These are phyloP conservation scores for Rattus rattus DNA, from an alignment of 2,113 vertebrate genomes.

Conservation along the genomic window DNA sequence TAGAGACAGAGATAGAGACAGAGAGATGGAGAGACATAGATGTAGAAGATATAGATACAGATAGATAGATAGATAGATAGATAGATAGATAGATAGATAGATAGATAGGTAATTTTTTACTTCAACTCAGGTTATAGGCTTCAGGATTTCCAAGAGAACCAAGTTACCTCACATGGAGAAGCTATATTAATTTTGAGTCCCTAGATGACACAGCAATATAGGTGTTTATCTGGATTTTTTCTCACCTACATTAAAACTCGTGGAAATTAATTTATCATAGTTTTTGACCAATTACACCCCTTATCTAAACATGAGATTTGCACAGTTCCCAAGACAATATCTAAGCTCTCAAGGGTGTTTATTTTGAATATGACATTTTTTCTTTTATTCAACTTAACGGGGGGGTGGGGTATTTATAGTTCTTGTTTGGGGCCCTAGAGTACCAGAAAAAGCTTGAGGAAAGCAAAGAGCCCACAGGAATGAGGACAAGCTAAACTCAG, in stretches of 20 bases:
- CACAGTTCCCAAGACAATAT: slow-evolving; percentile 7
- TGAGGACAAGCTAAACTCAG: slow-evolving; percentile 61
- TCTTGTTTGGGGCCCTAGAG: slow-evolving; percentile 60
- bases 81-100: neutral
- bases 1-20: too few relatives aligned
- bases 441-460: slow-evolving; percentile 63
- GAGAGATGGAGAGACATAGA: too few relatives aligned
- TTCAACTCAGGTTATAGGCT: slow-evolving; percentile 22
- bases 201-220: slow-evolving; percentile 70
- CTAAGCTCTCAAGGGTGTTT: slow-evolving; percentile 29
- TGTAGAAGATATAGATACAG: neutral
- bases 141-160: slow-evolving; percentile 84
- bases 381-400: neutral
- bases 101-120: slow-evolving; percentile 27
- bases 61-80: too few relatives aligned
- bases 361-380: slow-evolving; percentile 42
- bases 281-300: slow-evolving; percentile 9
- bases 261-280: slow-evolving; percentile 14
- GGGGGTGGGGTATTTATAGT: neutral
- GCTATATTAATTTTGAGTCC: slow-evolving; percentile 73
- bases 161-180: slow-evolving; percentile 80
- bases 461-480: slow-evolving; percentile 68
- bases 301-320: neutral
- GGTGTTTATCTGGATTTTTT: slow-evolving; percentile 72
- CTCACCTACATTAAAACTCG: slow-evolving; percentile 51